A percentile compares a stretch with the other conserved stretches of the same genome.
Conservation (phyloP, 2,797 vertebrate species). For the Melopsittacus undulatus region DNA sequence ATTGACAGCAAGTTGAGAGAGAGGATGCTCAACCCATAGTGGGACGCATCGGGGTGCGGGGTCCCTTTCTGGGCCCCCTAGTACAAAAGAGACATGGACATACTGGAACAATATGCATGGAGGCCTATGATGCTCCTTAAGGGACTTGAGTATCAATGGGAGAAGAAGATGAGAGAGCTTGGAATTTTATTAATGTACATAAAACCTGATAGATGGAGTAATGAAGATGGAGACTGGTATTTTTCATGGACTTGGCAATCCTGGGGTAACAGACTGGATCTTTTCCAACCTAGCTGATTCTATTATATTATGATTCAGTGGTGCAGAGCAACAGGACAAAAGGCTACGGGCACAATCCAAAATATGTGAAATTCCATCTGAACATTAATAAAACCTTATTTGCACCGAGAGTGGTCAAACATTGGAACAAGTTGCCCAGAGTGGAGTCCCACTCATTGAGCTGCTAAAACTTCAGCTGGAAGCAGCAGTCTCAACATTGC, state of each 20-base stretch:
- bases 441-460: background rate
- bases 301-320: background rate
- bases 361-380: background rate
- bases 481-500: background rate
- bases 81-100: background rate
- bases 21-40: background rate
- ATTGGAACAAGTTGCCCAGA: background rate
- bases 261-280: background rate
- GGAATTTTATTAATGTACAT: background rate
- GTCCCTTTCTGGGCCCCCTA: background rate
- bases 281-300: background rate
- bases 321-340: background rate
- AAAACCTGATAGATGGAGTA: background rate
- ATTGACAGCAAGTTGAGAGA: background rate
- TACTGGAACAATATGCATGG: background rate
- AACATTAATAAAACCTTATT: background rate
- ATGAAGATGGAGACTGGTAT: background rate
- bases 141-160: background rate
- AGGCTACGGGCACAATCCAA: background rate
- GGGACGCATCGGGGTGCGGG: background rate
- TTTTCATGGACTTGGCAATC: background rate
- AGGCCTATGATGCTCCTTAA: background rate
- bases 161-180: background rate
- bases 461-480: background rate
- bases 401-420: background rate